phyloP scores from a whole-genome alignment of 2,888 invertebrate genomes.

The Litoditis marina region DNA sequence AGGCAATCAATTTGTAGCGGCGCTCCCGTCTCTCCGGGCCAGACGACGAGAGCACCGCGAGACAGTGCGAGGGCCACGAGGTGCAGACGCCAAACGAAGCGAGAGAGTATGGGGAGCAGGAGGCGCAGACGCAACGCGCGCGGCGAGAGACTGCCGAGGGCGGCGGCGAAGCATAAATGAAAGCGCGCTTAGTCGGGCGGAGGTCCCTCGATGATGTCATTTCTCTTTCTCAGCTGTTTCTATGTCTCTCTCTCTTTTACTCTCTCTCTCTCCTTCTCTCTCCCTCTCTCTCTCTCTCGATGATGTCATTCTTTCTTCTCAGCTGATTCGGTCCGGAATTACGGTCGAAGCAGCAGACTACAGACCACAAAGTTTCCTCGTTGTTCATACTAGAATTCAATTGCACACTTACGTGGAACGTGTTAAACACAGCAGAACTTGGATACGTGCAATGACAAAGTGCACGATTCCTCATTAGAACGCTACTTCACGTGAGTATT shows the following conservation, averaged over 20 bases:
- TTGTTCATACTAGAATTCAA: too few relatives aligned
- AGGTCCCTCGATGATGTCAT: constrained; percentile 13
- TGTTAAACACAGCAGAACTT: too few relatives aligned
- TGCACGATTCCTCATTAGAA: too few relatives aligned
- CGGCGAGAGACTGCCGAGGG: constrained; percentile 3
- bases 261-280: too few relatives aligned
- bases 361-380: too few relatives aligned
- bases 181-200: constrained; percentile 13
- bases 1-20: constrained; percentile 23
- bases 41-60: constrained; percentile 10
- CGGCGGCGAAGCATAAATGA: constrained; percentile 12
- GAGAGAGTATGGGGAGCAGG: constrained; percentile 12
- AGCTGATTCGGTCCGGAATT: too few relatives aligned
- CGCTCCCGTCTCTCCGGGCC: constrained; percentile 7
- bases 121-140: constrained; percentile 14
- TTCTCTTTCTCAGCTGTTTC: too few relatives aligned
- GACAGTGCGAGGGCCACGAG: constrained; percentile 12
- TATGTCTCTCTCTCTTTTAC: too few relatives aligned
- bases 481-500: too few relatives aligned
- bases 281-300: background rate
- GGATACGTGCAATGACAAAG: too few relatives aligned
- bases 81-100: constrained; percentile 8
- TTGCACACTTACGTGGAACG: too few relatives aligned
- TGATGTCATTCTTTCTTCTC: constrained; percentile 11
- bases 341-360: too few relatives aligned